Base-by-base conservation (phyloP, 2,888 invertebrate species). In the Ptilodon capucinus region DNA sequence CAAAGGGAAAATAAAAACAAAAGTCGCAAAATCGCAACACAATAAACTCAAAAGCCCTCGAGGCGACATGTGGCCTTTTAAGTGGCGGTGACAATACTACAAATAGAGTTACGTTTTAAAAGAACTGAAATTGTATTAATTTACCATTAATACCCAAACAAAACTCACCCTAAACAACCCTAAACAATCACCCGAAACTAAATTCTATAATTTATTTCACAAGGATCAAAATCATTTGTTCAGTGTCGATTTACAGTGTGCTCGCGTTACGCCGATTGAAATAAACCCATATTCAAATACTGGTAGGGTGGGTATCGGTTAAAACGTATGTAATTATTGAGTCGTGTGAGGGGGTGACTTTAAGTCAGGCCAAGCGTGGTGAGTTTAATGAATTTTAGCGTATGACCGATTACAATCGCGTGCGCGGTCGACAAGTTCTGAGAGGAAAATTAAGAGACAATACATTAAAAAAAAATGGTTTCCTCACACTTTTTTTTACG, bases 61-160 rank as follows among this genome's bases (percentile, higher is more conserved):
- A 84, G 79, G 82, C 87, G 90, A 90, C 90, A 91, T 91, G 90
- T 91, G 90, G 88, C 89, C 78, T 75, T 77, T 80, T 84, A 88
- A 90, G 90, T 89, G 88, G 86, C 79, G 86, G 87, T 87, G 90
- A 90, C 90, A 90, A 85, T 86, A 82, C 81, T 82, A 88, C 86
- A 89, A 90, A 89, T 89, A 89, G 75, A 81, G 84, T 86, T 85
- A 90, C 85, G 60, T 80, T 83, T 84, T 84, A 81, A 81, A 79
- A 79, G 81, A 85, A 79, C 77, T 75, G 69, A 85, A 86, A 68
- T 68, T 79, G 73, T 81, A 79, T 77, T 81, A 83, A 82, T 81
- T 79, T 76, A 48, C 59, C 60, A 68, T 69, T 63, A 59, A 64
- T 71, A 71, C 66, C 60, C 52, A 64, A 52, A 58, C 55, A 63